Base-by-base conservation (phyloP, 1,140 invertebrate species). In the Aleiodes sp. region DNA sequence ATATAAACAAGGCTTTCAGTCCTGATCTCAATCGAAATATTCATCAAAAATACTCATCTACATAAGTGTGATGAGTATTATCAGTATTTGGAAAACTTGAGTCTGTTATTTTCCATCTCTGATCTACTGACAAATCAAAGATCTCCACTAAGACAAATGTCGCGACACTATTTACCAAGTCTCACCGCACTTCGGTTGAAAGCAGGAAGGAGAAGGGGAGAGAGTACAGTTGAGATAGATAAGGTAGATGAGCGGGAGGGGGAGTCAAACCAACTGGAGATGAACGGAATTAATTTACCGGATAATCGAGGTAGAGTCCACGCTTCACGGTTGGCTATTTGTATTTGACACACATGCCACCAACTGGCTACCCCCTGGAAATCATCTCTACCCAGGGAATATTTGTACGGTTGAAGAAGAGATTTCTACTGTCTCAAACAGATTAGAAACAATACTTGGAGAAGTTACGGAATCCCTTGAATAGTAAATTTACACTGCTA, bases 211-310 rank as follows among this genome's bases (percentile, higher is more conserved):
- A 14, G n/a, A 52, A 9, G 43, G 14, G 43, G 3, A 24, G 35
- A n/a, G 35, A n/a, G 35, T 37, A 46, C 41, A 52, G 26, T 52
- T 12, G 46, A 52, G 16, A 7, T 16, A 2, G 62, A 24, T 39
- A 37, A 28, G 19, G 7, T 12, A 39, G 39, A 6, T 31, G 14
- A 16, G n/a, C 14, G 59, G n/a, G 37, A 57, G 16, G 37, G 70
- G 70, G 61, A 70, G 76, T 60, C n/a, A 52, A 19, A 52, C 46
- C 46, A 52, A 21, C 46, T 16, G 74, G 65, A 70, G 43, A 70
- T 65, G 70, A 71, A 64, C 67, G 61, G 70, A 80, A 82, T 83
- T 84, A 82, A 84, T 81, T 81, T 79, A 75, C 66, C 70, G 70
- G 72, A 82, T 82, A 80, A 82, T 79, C 73, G 73, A 77, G 67